Conservation (phyloP, 2,797 vertebrate genomes). For the Adelosebastes latens region DNA sequence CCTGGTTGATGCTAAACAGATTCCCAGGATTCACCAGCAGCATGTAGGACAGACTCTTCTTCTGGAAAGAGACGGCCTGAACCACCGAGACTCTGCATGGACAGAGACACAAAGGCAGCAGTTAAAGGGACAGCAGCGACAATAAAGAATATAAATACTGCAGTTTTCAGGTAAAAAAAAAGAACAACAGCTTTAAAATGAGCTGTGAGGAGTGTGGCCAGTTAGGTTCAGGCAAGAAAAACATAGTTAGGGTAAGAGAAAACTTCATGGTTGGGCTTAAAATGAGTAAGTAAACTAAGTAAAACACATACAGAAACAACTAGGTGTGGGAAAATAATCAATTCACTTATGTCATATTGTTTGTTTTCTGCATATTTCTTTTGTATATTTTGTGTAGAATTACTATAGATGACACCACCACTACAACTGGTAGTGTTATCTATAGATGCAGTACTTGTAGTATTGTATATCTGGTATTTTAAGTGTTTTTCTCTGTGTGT, state of each 20-base stretch:
- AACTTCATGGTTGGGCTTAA: no score
- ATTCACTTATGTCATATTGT: background rate
- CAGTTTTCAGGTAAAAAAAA: no score
- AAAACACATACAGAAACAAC: no score
- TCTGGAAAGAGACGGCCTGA: slow-evolving; percentile 91
- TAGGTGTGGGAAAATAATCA: no score
- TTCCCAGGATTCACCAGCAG: slow-evolving; percentile 88
- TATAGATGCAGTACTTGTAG: background rate
- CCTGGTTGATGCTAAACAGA: slow-evolving; percentile 87
- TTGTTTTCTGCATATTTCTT: background rate
- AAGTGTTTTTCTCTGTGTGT: slow-evolving; percentile 62
- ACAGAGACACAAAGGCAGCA: background rate
- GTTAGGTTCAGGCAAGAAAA: no score
- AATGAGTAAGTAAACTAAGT: no score
- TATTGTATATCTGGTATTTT: background rate
- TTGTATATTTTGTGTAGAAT: background rate
- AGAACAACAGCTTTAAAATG: no score
- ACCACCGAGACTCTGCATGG: slow-evolving; percentile 84
- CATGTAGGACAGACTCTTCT: slow-evolving; percentile 83
- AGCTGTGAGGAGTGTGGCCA: no score
- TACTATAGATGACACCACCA: background rate
- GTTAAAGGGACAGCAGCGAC: background rate
- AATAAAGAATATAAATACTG: no score
- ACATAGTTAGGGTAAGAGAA: no score
- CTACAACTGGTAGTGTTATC: background rate